A percentile compares a stretch with the other conserved stretches of the same genome.
phyloP scores from a whole-genome alignment of 2,888 invertebrate species.

The Endotricha flammealis region DNA sequence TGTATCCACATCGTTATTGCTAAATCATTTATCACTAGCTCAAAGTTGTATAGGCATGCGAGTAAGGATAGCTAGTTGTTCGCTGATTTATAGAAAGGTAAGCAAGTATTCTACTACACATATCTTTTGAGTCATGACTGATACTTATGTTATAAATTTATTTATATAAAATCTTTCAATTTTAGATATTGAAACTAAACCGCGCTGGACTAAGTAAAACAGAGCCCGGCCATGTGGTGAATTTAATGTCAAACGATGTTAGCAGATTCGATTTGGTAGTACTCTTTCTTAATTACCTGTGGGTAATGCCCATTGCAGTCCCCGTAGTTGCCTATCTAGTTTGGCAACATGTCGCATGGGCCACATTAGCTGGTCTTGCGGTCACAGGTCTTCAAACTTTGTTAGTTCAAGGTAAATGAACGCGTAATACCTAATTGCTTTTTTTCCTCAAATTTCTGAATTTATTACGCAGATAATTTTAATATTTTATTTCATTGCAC shows the following conservation, averaged over 20 bases:
- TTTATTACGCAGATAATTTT: no score
- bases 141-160: neutral
- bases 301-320: constrained; percentile 88
- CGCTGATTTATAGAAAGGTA: constrained; percentile 91
- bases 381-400: constrained; percentile 80
- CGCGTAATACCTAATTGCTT: neutral
- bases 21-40: constrained; percentile 80
- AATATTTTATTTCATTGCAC: no score
- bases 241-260: constrained; percentile 91
- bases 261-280: constrained; percentile 87
- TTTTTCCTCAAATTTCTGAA: no score
- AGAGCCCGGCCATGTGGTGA: constrained; percentile 87
- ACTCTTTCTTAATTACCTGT: constrained; percentile 84
- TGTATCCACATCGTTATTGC: constrained; percentile 76
- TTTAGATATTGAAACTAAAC: constrained; percentile 69
- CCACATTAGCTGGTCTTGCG: constrained; percentile 55
- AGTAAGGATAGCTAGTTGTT: constrained; percentile 86
- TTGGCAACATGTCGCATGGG: constrained; percentile 65
- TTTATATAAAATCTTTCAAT: constrained; percentile 20
- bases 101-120: constrained; percentile 14
- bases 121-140: no score
- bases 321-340: constrained; percentile 72
- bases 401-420: constrained; percentile 66
- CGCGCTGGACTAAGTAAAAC: constrained; percentile 79
- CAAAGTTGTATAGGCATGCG: constrained; percentile 85